These are phyloP conservation scores for Drosophila bipectinata DNA, from an alignment of 1,140 invertebrate species.

Conservation along the genomic window DNA sequence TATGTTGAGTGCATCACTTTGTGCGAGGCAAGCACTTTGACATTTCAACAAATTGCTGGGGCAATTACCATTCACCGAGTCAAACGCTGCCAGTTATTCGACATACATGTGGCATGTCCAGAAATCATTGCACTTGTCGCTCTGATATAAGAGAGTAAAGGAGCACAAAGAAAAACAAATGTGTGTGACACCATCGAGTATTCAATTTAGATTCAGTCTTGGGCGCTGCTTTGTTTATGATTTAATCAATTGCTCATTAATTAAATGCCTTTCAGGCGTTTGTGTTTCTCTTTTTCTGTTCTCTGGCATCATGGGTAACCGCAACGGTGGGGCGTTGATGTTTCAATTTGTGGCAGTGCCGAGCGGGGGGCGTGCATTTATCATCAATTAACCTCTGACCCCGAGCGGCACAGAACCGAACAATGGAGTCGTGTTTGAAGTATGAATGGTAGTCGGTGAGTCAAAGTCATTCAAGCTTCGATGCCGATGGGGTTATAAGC, in stretches of 20 bases:
- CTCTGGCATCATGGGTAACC: background rate
- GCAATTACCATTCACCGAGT: slow-evolving; percentile 68
- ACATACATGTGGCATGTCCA: slow-evolving; percentile 29
- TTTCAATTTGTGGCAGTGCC: slow-evolving; percentile 51
- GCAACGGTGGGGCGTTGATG: slow-evolving; percentile 35
- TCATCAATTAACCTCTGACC: slow-evolving; percentile 79
- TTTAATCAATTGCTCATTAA: slow-evolving; percentile 81
- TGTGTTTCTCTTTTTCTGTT: slow-evolving; percentile 6
- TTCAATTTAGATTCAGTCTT: slow-evolving; percentile 56
- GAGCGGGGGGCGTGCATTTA: slow-evolving; percentile 38
- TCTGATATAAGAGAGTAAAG: slow-evolving; percentile 11
- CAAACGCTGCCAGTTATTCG: slow-evolving; percentile 26
- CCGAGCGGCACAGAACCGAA: slow-evolving; percentile 19
- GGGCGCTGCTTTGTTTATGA: slow-evolving; percentile 69
- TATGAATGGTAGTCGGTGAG: slow-evolving; percentile 12
- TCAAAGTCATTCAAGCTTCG: slow-evolving; percentile 33
- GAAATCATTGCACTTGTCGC: slow-evolving; percentile 70
- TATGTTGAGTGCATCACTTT: slow-evolving; percentile 52
- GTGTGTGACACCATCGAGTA: slow-evolving; percentile 32
- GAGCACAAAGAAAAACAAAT: slow-evolving; percentile 27
- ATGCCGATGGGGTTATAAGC: slow-evolving; percentile 1
- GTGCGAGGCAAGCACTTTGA: slow-evolving; percentile 41
- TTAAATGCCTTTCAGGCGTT: slow-evolving; percentile 55
- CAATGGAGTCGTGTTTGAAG: slow-evolving; percentile 51
- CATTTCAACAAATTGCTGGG: slow-evolving; percentile 74